Conservation (phyloP, 2,113 vertebrate genomes). For the Bujurquina vittata region DNA sequence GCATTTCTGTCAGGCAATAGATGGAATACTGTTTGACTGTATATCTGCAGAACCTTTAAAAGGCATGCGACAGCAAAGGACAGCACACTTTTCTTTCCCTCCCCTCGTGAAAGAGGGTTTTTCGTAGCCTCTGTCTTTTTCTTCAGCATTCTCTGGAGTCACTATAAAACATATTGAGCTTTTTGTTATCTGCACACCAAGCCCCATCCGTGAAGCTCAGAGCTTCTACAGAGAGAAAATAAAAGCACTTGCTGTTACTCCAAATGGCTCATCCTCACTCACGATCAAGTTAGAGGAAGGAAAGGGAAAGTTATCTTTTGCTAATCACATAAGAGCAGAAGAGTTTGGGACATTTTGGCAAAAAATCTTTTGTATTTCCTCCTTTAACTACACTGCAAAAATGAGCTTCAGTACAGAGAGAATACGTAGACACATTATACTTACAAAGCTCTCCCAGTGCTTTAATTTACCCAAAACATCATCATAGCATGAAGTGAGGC, state of each 20-base stretch:
- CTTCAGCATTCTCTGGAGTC: constrained; percentile 49
- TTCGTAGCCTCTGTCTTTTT: constrained; percentile 37
- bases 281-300: not conserved
- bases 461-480: not conserved
- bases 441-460: not conserved
- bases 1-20: constrained; percentile 31
- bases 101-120: not conserved
- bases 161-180: constrained; percentile 58
- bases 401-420: not conserved
- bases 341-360: not conserved
- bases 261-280: constrained; percentile 46
- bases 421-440: not conserved
- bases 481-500: not conserved
- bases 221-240: constrained; percentile 33
- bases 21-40: constrained; percentile 36
- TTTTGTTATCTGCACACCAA: constrained; percentile 37
- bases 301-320: constrained; percentile 42
- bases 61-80: constrained; percentile 35
- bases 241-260: constrained; percentile 35
- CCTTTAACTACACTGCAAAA: no score
- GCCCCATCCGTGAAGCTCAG: constrained; percentile 32
- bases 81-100: not conserved
- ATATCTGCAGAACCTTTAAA: constrained; percentile 47
- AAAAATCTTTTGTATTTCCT: not conserved
- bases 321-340: not conserved